Conservation (phyloP, 1,140 invertebrate genomes). For the Drosophila sturtevanti region DNA sequence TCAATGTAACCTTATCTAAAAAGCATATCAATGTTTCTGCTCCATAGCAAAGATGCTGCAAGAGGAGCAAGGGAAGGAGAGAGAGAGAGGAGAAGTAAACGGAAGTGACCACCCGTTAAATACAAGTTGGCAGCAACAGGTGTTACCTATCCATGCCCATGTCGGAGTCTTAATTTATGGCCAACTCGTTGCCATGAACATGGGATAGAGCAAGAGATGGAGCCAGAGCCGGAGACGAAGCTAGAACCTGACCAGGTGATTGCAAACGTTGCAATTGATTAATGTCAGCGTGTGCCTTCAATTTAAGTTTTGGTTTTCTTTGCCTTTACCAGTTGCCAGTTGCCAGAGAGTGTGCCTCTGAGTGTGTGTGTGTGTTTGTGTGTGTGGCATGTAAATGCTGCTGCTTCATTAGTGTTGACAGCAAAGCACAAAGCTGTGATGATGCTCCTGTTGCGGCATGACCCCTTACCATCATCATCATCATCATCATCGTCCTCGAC, state of each 20-base stretch:
- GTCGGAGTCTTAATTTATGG: conserved; percentile 58
- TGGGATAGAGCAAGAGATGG: neutral
- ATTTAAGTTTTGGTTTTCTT: conserved; percentile 45
- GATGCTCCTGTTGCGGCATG: conserved; percentile 11
- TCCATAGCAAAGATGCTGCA: conserved; percentile 38
- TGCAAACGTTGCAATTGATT: conserved; percentile 66
- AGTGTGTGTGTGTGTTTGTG: neutral
- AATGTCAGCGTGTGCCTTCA: conserved; percentile 53
- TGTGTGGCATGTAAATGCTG: conserved; percentile 25
- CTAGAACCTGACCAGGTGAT: neutral
- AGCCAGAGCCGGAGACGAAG: neutral
- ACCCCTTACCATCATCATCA: neutral
- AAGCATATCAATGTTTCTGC: conserved; percentile 68
- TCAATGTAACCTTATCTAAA: conserved; percentile 59
- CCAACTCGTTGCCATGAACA: conserved; percentile 22
- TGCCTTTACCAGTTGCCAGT: conserved; percentile 20
- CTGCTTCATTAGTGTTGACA: conserved; percentile 73
- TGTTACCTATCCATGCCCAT: conserved; percentile 32
- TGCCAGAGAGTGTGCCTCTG: neutral
- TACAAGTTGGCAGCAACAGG: conserved; percentile 60
- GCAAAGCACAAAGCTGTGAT: conserved; percentile 51
- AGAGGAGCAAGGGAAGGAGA: conserved; percentile 31
- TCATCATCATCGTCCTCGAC: neutral
- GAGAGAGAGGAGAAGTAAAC: conserved; percentile 7
- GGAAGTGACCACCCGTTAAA: conserved; percentile 43